A percentile compares a stretch with the other conserved stretches of the same genome.
phyloP scores from a whole-genome alignment of 2,888 invertebrate species.

The Leptopilina myrica region DNA sequence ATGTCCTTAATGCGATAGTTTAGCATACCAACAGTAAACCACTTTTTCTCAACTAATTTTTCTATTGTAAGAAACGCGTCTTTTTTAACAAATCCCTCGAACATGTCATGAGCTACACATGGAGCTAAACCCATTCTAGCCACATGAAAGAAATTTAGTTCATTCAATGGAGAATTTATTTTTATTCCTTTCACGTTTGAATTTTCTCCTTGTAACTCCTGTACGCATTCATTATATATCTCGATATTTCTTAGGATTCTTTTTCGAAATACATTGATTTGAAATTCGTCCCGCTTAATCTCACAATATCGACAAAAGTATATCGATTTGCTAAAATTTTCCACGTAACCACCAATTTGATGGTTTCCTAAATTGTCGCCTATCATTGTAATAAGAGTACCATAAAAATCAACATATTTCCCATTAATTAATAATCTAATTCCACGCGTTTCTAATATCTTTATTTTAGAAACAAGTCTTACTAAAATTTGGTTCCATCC shows the following conservation, averaged over 20 bases:
- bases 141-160: background rate
- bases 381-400: background rate
- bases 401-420: background rate
- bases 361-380: conserved; percentile 6
- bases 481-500: no score
- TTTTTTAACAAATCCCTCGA: background rate
- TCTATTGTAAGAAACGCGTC: background rate
- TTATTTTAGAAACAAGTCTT: no score
- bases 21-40: background rate
- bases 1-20: background rate
- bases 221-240: background rate
- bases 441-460: background rate
- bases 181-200: background rate
- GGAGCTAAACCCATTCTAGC: background rate
- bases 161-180: background rate
- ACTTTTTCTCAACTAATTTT: background rate
- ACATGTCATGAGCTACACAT: background rate
- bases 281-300: background rate
- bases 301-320: background rate
- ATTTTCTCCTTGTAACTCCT: no score
- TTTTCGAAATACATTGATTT: background rate
- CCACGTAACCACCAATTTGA: background rate
- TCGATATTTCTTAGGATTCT: background rate
- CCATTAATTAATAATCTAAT: background rate
- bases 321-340: background rate